Evolutionary conservation across 2,888 invertebrate species (phyloP).

Genomic region (Lasioglossum marginatum): DNA sequence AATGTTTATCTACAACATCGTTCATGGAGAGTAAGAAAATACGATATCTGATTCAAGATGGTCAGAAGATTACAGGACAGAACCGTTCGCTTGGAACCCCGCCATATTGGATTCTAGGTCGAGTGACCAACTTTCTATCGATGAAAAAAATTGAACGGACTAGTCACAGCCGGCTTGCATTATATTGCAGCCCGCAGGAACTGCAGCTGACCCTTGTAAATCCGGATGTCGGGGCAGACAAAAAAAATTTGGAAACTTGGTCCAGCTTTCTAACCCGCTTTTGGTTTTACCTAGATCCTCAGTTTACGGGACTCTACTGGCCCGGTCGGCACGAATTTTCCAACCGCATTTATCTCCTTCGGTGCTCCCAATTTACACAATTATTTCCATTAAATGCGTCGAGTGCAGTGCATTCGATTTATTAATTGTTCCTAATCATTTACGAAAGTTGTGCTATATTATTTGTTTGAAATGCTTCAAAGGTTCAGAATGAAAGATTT

Average conservation of each 20-base stretch:
- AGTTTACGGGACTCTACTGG: constrained; percentile 45
- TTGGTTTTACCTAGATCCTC: constrained; percentile 38
- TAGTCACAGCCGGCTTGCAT: neutral
- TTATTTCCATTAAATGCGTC: neutral
- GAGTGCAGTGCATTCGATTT: neutral
- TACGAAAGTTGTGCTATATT: neutral
- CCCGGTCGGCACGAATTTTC: constrained; percentile 25
- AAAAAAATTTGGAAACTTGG: constrained; percentile 71
- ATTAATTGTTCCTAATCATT: neutral
- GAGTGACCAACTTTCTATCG: constrained; percentile 68
- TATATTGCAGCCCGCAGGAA: constrained; percentile 19
- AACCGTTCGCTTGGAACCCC: constrained; percentile 13
- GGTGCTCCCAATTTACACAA: neutral
- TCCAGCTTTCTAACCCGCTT: constrained; percentile 68
- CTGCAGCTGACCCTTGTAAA: constrained; percentile 23
- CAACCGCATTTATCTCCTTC: neutral
- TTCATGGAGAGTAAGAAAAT: neutral
- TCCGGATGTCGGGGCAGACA: neutral
- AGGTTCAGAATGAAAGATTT: neutral
- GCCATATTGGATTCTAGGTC: constrained; percentile 34
- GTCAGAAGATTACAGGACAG: neutral
- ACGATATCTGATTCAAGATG: neutral
- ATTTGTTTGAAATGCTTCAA: neutral
- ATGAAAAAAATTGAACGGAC: constrained; percentile 64
- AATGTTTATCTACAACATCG: neutral